Percentiles rank a stretch among this genome's conserved stretches.
phyloP scores from a whole-genome alignment of 1,140 invertebrate species.

The Hyles euphorbiae region DNA sequence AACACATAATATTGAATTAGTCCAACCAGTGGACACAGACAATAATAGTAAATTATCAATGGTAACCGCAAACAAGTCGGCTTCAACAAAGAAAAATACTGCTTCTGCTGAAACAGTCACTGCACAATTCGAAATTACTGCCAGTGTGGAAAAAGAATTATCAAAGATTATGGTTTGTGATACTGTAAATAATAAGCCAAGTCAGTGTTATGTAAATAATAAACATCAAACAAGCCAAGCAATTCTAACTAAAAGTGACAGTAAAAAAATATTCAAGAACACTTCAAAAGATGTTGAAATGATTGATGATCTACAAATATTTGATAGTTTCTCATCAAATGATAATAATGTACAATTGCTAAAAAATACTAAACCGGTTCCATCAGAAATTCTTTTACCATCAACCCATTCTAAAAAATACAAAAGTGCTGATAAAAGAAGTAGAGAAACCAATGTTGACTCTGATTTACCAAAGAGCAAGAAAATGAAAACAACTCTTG shows the following conservation, averaged over 20 bases:
- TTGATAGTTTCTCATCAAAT: slow-evolving; percentile 47
- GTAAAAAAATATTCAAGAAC: neutral
- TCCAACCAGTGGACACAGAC: too few species aligned
- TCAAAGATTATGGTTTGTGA: slow-evolving; percentile 42
- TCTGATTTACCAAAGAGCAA: slow-evolving; percentile 28
- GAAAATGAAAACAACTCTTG: slow-evolving; percentile 28
- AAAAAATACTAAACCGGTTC: slow-evolving; percentile 30
- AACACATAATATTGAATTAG: too few species aligned
- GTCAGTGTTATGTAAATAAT: neutral
- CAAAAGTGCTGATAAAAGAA: slow-evolving; percentile 38
- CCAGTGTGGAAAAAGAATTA: slow-evolving; percentile 58
- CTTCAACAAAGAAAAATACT: slow-evolving; percentile 51
- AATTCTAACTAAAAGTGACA: neutral
- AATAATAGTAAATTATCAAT: too few species aligned
- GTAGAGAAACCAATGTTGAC: slow-evolving; percentile 33
- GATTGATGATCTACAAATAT: slow-evolving; percentile 50
- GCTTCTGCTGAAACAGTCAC: slow-evolving; percentile 54
- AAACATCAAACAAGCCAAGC: neutral
- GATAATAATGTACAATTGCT: slow-evolving; percentile 39
- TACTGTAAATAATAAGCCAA: slow-evolving; percentile 1
- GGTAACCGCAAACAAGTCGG: slow-evolving; percentile 24
- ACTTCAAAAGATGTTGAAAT: slow-evolving; percentile 7
- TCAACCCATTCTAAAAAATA: slow-evolving; percentile 34
- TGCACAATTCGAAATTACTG: slow-evolving; percentile 51
- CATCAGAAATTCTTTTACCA: slow-evolving; percentile 49